A percentile compares a stretch with the other conserved stretches of the same genome.
Conservation (phyloP, 2,797 vertebrate genomes). For the Epinephelus coioides region DNA sequence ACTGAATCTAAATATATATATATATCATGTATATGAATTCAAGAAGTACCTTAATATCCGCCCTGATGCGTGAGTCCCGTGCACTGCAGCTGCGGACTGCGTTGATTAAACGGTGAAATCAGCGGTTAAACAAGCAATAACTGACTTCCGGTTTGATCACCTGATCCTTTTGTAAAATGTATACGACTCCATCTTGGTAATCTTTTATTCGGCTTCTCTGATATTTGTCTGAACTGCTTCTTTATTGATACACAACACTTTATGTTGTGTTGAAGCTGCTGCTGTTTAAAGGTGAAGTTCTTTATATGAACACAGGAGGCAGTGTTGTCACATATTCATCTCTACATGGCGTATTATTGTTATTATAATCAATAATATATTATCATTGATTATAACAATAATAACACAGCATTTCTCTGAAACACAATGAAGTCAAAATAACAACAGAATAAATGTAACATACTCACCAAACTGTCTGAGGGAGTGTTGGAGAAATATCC, state of each 20-base stretch:
- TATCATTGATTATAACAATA: too few relatives aligned
- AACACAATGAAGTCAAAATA: neutral
- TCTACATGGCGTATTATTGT: neutral
- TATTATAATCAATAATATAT: too few relatives aligned
- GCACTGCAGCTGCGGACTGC: neutral
- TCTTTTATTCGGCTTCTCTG: neutral
- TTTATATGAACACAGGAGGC: slow-evolving; percentile 16
- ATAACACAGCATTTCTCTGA: neutral
- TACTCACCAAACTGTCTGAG: neutral
- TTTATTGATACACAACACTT: neutral
- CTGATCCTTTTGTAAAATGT: neutral
- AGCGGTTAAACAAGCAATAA: neutral
- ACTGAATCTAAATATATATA: neutral
- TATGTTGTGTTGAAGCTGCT: neutral
- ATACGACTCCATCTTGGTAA: neutral
- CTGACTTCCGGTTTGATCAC: neutral
- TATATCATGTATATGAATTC: neutral
- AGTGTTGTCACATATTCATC: slow-evolving; percentile 5
- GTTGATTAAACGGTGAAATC: neutral
- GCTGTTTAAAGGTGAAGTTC: slow-evolving; percentile 1
- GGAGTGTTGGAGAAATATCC: neutral
- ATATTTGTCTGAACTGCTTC: neutral
- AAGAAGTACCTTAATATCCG: neutral
- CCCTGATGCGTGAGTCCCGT: neutral
- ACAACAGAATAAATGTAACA: neutral